phyloP scores from a whole-genome alignment of 92 coral and sea anemone genomes.

The Hydrozoanthus gracilis region DNA sequence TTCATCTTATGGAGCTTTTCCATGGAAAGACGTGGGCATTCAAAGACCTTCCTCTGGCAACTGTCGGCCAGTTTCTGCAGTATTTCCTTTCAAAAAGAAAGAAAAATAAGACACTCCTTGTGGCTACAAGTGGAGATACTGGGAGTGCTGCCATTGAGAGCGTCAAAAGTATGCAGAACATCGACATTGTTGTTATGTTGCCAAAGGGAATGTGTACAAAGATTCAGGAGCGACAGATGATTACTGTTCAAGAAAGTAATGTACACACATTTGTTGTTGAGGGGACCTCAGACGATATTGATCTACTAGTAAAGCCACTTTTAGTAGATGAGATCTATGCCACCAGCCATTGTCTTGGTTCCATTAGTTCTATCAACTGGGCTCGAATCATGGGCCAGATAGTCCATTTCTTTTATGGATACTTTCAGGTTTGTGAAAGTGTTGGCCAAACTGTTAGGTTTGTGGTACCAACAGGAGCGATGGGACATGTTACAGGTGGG shows the following conservation, averaged over 20 bases:
- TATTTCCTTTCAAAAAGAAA: constrained; percentile 76
- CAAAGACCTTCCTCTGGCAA: constrained; percentile 81
- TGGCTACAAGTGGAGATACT: constrained; percentile 92
- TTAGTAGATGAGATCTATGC: constrained; percentile 62
- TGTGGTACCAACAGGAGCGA: constrained; percentile 91
- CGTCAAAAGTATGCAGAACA: constrained; percentile 58
- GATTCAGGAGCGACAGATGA: constrained; percentile 93
- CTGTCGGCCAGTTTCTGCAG: constrained; percentile 77
- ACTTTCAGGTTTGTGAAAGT: constrained; percentile 72
- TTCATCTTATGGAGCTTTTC: constrained; percentile 83
- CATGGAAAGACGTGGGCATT: constrained; percentile 96
- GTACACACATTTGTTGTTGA: constrained; percentile 80
- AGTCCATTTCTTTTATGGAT: constrained; percentile 82
- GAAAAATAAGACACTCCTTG: constrained; percentile 68
- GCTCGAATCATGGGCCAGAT: constrained; percentile 86
- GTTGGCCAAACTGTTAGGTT: constrained; percentile 71
- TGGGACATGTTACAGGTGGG: constrained; percentile 92
- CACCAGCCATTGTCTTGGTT: constrained; percentile 66
- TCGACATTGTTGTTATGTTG: constrained; percentile 78
- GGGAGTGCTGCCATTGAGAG: constrained; percentile 97
- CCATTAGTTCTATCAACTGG: constrained; percentile 85
- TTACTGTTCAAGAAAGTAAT: constrained; percentile 77
- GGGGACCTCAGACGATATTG: constrained; percentile 89
- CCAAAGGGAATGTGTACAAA: constrained; percentile 83
- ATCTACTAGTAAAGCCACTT: constrained; percentile 68